phyloP scores from a whole-genome alignment of 2,888 invertebrate genomes.

The Perizoma flavofasciatum region DNA sequence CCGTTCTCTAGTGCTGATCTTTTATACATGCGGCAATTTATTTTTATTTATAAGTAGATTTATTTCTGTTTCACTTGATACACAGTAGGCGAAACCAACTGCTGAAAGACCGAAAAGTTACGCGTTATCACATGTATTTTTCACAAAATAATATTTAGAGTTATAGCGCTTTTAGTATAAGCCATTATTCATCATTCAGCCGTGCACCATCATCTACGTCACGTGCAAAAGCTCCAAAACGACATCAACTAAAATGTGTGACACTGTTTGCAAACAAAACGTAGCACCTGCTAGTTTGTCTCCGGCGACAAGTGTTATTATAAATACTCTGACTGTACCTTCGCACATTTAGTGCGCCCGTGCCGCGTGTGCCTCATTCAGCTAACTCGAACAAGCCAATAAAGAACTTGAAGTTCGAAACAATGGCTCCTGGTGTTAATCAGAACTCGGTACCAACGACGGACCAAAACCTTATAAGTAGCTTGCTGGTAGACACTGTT shows the following conservation, averaged over 20 bases:
- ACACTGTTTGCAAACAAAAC: conserved; percentile 53
- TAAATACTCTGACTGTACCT: conserved; percentile 64
- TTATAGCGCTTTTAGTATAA: no score
- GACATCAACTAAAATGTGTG: conserved; percentile 36
- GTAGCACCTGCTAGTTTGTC: conserved; percentile 41
- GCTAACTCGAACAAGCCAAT: conserved; percentile 23
- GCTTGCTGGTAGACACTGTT: neutral
- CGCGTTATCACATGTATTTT: no score
- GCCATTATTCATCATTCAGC: no score
- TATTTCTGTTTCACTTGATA: no score
- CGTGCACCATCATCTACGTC: neutral
- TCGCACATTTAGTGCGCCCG: conserved; percentile 60
- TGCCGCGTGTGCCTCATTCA: conserved; percentile 55
- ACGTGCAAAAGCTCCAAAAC: conserved; percentile 26
- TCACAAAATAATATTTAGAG: no score
- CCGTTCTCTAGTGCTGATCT: no score
- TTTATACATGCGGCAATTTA: no score
- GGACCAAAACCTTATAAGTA: conserved; percentile 47
- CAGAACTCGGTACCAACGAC: conserved; percentile 59
- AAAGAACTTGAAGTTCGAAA: conserved; percentile 20
- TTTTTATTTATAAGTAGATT: no score
- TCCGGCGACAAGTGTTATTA: conserved; percentile 71
- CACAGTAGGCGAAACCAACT: no score
- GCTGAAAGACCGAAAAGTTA: no score
- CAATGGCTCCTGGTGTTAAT: conserved; percentile 71